Evolutionary conservation across 1,140 invertebrate species (phyloP).

Genomic region (Lordiphosa collinella): DNA sequence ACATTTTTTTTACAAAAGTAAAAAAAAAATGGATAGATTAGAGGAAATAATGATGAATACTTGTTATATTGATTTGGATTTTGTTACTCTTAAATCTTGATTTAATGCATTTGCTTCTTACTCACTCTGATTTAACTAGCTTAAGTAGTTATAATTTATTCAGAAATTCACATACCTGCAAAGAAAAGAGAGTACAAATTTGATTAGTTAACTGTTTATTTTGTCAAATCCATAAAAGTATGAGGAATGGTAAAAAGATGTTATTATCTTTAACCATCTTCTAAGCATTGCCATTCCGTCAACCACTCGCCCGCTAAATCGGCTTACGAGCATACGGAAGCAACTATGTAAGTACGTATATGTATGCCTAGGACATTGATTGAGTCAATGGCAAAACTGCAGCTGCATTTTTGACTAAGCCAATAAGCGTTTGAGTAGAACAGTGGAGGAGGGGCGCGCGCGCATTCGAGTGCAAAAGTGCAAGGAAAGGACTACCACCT

Average conservation of each 20-base stretch:
- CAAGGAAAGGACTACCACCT: background rate
- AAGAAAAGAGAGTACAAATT: slow-evolving; percentile 14
- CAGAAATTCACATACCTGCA: slow-evolving; percentile 48
- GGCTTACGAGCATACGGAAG: slow-evolving; percentile 40
- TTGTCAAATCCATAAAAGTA: background rate
- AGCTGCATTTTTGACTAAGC: slow-evolving; percentile 63
- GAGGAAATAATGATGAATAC: too few species aligned
- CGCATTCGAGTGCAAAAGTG: slow-evolving; percentile 23
- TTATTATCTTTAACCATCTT: slow-evolving; percentile 23
- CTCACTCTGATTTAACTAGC: too few species aligned
- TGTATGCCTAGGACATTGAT: slow-evolving; percentile 53
- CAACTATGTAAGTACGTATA: too few species aligned
- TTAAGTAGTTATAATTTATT: background rate
- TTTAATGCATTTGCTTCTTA: too few species aligned
- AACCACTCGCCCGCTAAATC: slow-evolving; percentile 30
- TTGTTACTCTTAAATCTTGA: too few species aligned
- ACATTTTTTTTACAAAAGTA: too few species aligned
- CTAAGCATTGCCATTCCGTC: slow-evolving; percentile 21
- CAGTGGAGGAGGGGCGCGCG: slow-evolving; percentile 4
- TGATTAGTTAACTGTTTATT: background rate
- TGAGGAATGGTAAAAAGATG: background rate
- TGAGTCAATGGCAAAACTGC: slow-evolving; percentile 50
- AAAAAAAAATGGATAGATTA: too few species aligned
- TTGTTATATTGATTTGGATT: too few species aligned
- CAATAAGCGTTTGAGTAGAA: slow-evolving; percentile 69